Percentiles rank a stretch among this genome's conserved stretches.
Evolutionary conservation across 2,888 invertebrate genomes (phyloP).

Genomic region (Patella depressa): DNA sequence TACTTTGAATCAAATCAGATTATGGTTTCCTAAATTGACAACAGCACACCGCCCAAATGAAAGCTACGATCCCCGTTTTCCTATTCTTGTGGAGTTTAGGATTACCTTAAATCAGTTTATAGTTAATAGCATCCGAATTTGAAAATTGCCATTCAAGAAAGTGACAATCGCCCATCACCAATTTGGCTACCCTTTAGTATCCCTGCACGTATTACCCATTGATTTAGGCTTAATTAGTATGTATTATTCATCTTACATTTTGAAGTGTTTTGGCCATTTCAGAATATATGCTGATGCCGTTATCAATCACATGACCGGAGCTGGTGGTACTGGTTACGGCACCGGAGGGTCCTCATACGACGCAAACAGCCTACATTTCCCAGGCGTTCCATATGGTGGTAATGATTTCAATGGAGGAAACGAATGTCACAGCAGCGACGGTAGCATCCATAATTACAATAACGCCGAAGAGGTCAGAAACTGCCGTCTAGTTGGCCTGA

Average conservation of each 20-base stretch:
- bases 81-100: no score
- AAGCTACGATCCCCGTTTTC: no score
- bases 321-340: constrained; percentile 75
- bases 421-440: constrained; percentile 72
- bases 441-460: constrained; percentile 59
- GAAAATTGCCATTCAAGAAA: no score
- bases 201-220: no score
- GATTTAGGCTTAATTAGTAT: no score
- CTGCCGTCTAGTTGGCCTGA: constrained; percentile 81
- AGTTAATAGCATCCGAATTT: no score
- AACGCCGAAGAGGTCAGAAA: constrained; percentile 73
- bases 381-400: constrained; percentile 71
- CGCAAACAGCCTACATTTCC: constrained; percentile 56
- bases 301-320: constrained; percentile 87
- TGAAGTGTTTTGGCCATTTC: constrained; percentile 29
- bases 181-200: no score
- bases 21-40: no score
- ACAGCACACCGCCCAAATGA: no score
- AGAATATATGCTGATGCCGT: constrained; percentile 86
- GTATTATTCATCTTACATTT: neutral
- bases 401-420: constrained; percentile 77
- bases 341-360: constrained; percentile 74
- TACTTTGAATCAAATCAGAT: no score
- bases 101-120: no score
- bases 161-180: no score